phyloP scores from a whole-genome alignment of 2,888 invertebrate genomes.

The Pyrrhosoma nymphula region DNA sequence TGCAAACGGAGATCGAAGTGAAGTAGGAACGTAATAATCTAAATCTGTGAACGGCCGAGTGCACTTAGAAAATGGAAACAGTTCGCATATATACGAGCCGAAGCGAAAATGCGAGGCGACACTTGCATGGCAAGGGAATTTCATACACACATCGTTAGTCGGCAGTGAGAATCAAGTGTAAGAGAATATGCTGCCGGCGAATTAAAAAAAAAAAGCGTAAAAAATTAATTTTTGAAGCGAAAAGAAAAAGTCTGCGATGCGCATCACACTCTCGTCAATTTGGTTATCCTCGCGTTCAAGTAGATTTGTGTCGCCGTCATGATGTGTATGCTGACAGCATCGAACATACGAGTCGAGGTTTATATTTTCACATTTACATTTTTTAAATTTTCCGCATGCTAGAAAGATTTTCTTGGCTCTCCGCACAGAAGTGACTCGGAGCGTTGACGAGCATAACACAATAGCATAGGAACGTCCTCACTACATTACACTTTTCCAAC shows the following conservation, averaged over 20 bases:
- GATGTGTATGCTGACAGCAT: neutral
- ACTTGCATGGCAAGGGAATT: neutral
- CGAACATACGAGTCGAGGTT: neutral
- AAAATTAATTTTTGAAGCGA: no score
- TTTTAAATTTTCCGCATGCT: neutral
- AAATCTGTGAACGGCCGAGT: no score
- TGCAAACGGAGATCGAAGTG: no score
- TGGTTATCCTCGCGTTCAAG: neutral
- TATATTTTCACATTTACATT: neutral
- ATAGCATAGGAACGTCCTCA: neutral
- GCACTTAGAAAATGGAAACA: neutral
- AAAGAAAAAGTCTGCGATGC: neutral
- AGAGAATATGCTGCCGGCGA: neutral
- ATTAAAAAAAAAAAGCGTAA: neutral
- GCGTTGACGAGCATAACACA: neutral
- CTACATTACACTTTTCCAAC: no score
- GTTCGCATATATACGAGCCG: neutral
- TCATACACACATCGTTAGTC: neutral
- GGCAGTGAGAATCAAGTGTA: neutral
- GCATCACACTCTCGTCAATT: neutral
- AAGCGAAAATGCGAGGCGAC: neutral
- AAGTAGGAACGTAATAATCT: no score
- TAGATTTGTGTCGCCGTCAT: neutral
- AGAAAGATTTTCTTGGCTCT: neutral
- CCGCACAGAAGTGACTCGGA: neutral